phyloP scores from a whole-genome alignment of 2,888 invertebrate species.

The Tribolium freemani region DNA sequence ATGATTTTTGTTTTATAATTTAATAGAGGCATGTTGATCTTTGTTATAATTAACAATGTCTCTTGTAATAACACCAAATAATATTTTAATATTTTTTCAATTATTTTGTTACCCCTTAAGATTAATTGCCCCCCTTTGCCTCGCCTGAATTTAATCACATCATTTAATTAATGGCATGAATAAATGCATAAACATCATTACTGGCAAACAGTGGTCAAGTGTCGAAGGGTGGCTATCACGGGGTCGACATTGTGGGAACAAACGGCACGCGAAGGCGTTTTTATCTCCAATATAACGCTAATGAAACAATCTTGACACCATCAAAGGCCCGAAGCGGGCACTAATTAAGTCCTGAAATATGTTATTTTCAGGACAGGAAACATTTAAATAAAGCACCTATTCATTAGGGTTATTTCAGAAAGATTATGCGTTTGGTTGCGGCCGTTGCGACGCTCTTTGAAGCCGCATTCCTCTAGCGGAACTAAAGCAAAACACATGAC shows the following conservation, averaged over 20 bases:
- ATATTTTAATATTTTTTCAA: too few species aligned
- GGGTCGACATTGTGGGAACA: too few species aligned
- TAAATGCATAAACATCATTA: too few species aligned
- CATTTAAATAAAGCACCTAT: slow-evolving; percentile 65
- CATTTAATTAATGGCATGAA: too few species aligned
- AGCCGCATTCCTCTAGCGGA: slow-evolving; percentile 58
- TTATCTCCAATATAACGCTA: slow-evolving; percentile 30
- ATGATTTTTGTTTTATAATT: too few species aligned
- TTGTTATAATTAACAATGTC: too few species aligned
- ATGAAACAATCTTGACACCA: slow-evolving; percentile 60
- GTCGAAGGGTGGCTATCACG: not conserved
- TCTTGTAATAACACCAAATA: too few species aligned
- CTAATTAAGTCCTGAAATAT: slow-evolving; percentile 64
- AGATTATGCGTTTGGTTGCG: slow-evolving; percentile 53
- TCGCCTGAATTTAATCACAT: not conserved
- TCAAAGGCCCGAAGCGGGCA: slow-evolving; percentile 53
- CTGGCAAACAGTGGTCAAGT: not conserved
- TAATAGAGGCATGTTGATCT: too few species aligned
- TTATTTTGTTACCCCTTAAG: too few species aligned
- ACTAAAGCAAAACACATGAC: slow-evolving; percentile 66
- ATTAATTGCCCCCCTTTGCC: not conserved
- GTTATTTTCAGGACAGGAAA: slow-evolving; percentile 64
- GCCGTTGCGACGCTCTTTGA: slow-evolving; percentile 62
- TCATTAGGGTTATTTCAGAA: slow-evolving; percentile 62
- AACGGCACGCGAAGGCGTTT: not conserved